Evolutionary conservation across 1,140 invertebrate species (phyloP), one percentile per base, ranked within the genome.

Genomic region (Hesperophylax magnus): DNA sequence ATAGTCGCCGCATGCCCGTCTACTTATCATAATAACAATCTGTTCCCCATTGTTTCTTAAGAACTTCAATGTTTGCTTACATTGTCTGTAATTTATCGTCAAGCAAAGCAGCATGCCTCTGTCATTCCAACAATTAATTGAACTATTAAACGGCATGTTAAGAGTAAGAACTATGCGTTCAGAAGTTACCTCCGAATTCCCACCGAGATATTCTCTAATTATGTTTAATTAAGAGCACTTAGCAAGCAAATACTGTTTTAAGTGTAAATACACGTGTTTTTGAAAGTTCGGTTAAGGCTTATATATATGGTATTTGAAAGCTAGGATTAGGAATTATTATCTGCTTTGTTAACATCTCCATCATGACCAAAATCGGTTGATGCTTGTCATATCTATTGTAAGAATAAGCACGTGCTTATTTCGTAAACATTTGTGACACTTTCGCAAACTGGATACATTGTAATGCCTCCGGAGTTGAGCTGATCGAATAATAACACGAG

Each of bases 11-110:
- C 53, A 58, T 39, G 72, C 56, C 53, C 17, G 54, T 15, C 24
- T 34, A 76, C 72, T 76, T 60, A 76, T 76, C 72, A 39, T 60
- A 60, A 60, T 60, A 60, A 76, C 22, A 76, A 76, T 76, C 72
- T 34, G 24, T 60, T 60, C 18, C 56, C 56, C 18, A 76, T 76
- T 76, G 72, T 76, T 58, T 76, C 72, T 39, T 76, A 76, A 60
- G 53, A 60, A 61, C 72, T 61, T 58, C 15, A 58, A 60, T 76
- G 56, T 76, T 39, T 61, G 56, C 17, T 58, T 58, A 24, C 72
- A 39, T 76, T 76, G 31, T 76, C 72, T 58, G 9, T 60, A 60
- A 76, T 72, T 72, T 72, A 72, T 60, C 27, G 72, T 58, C 31
- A 14, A 27, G 72, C 56, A 17, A n/a, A 60, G 31, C 72, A 60